phyloP scores from a whole-genome alignment of 2,888 invertebrate genomes.

The Romanomermis culicivorax region DNA sequence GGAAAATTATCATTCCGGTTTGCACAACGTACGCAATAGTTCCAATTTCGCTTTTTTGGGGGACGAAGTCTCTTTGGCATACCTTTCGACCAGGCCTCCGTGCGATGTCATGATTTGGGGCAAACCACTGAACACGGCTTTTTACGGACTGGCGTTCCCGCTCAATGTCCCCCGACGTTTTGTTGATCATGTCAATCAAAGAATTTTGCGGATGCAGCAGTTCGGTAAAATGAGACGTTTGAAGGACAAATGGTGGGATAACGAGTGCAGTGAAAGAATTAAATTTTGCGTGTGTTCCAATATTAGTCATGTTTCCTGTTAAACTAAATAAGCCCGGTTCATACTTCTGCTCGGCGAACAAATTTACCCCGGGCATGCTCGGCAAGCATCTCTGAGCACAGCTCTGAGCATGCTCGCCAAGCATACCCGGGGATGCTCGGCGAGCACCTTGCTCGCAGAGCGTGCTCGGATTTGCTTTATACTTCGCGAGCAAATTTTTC shows the following conservation, averaged over 20 bases:
- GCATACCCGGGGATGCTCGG: too few relatives aligned
- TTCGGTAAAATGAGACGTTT: not conserved
- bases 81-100: not conserved
- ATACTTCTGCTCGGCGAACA: too few relatives aligned
- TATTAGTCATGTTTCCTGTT: too few relatives aligned
- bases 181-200: not conserved
- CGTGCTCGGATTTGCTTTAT: too few relatives aligned
- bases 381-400: too few relatives aligned
- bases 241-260: conserved; percentile 1
- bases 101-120: not conserved
- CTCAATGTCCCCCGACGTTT: not conserved
- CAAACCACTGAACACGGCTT: conserved; percentile 1
- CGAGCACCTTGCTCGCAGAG: too few relatives aligned
- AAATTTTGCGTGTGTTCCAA: too few relatives aligned
- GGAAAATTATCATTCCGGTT: not conserved
- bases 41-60: not conserved
- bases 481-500: too few relatives aligned
- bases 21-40: not conserved
- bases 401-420: too few relatives aligned
- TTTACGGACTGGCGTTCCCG: not conserved
- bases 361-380: too few relatives aligned
- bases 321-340: too few relatives aligned
- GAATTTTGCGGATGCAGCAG: not conserved
- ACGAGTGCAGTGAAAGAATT: not conserved
- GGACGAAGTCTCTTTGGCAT: not conserved